Percentiles rank a stretch among this genome's conserved stretches.
Evolutionary conservation across 2,797 vertebrate genomes (phyloP).

Genomic region (Alfaro cultratus): DNA sequence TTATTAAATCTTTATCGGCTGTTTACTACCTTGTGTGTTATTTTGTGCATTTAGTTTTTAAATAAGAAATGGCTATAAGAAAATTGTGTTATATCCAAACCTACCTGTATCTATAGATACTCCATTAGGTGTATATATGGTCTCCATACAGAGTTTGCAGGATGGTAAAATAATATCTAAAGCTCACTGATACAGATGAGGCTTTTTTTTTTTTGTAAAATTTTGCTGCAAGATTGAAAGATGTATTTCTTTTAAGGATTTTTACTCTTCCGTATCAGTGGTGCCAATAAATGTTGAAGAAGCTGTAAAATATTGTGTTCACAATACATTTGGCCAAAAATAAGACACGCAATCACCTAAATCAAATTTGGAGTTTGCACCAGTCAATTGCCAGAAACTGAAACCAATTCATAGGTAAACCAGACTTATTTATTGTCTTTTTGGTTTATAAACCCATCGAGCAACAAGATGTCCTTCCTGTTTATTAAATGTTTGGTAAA

Average conservation of each 20-base stretch:
- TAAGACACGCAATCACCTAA: not conserved
- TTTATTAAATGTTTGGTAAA: not conserved
- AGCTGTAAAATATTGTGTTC: not conserved
- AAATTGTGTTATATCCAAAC: not conserved
- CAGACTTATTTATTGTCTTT: not conserved
- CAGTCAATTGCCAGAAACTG: not conserved
- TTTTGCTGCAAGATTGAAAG: not conserved
- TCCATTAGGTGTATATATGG: not conserved
- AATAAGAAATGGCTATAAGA: not conserved
- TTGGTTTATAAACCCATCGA: not conserved
- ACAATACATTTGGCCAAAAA: not conserved
- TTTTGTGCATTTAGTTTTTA: not conserved
- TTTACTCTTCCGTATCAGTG: not conserved
- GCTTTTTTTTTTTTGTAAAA: not conserved
- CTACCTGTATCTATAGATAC: not conserved
- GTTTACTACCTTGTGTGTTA: too few species aligned
- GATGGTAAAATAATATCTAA: not conserved
- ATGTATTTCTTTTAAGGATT: not conserved
- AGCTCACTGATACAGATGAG: not conserved
- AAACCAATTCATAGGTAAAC: not conserved
- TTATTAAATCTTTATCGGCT: too few species aligned
- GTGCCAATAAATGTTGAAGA: not conserved
- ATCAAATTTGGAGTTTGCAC: not conserved
- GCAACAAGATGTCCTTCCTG: not conserved
- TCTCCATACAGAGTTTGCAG: not conserved